Conservation (phyloP, 1,140 invertebrate genomes). For the Eulimnadia texana region DNA sequence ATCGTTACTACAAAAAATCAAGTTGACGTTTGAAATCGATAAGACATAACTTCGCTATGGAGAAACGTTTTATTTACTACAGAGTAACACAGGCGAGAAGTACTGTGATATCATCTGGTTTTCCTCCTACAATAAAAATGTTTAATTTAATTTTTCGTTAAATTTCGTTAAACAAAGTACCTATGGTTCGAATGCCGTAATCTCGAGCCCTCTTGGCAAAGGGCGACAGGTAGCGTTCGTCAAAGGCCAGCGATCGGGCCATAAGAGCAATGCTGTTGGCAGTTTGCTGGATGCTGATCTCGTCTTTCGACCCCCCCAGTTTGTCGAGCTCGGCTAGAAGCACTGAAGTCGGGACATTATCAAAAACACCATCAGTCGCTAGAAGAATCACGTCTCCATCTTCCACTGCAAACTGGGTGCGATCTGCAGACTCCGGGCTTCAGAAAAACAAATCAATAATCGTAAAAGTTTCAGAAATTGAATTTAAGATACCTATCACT, state of each 20-base stretch:
- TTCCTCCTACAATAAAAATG: constrained; percentile 59
- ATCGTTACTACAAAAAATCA: too few species aligned
- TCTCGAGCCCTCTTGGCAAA: constrained; percentile 82
- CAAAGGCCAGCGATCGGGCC: constrained; percentile 81
- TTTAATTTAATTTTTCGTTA: constrained; percentile 6
- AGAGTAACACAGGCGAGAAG: constrained; percentile 75
- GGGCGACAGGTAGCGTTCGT: constrained; percentile 86
- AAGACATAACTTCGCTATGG: too few species aligned
- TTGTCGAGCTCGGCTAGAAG: constrained; percentile 64
- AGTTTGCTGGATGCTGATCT: constrained; percentile 62
- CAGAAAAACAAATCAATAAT: constrained; percentile 20
- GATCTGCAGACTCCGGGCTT: constrained; percentile 81
- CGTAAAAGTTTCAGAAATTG: constrained; percentile 8
- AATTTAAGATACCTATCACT: constrained; percentile 56
- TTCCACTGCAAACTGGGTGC: constrained; percentile 75
- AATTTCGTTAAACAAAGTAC: constrained; percentile 36
- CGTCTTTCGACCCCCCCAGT: constrained; percentile 46
- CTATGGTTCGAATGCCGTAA: constrained; percentile 82
- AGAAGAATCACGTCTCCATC: constrained; percentile 90
- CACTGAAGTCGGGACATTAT: constrained; percentile 85
- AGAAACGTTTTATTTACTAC: too few species aligned
- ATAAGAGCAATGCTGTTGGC: constrained; percentile 90
- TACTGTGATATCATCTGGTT: constrained; percentile 95
- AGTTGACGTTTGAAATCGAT: too few species aligned
- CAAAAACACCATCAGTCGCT: constrained; percentile 94